Evolutionary conservation across 2,797 vertebrate species (phyloP).

Genomic region (Cynodonichthys magdalenae): DNA sequence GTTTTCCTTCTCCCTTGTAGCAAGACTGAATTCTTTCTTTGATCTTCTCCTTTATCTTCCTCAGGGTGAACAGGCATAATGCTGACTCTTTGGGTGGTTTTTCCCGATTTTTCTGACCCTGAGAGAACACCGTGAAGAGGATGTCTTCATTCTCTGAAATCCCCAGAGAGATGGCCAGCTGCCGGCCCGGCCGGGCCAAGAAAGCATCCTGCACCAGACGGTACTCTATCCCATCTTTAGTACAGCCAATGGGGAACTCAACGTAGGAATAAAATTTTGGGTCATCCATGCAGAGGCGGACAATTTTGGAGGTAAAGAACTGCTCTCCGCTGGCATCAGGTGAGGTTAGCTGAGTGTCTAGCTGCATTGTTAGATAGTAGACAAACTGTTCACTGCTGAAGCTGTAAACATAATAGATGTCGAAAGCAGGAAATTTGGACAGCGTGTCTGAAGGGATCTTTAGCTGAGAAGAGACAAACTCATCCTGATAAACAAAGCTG

Average conservation of each 20-base stretch:
- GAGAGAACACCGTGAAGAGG: constrained; percentile 95
- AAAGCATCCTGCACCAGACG: constrained; percentile 96
- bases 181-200: constrained; percentile 89
- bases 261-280: constrained; percentile 99
- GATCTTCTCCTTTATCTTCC: constrained; percentile 97
- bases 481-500: constrained; percentile 98
- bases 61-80: constrained; percentile 95
- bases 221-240: constrained; percentile 95
- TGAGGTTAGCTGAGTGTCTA: constrained; percentile 95
- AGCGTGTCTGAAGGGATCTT: constrained; percentile 98
- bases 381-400: constrained; percentile 99
- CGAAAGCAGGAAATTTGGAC: constrained; percentile 96
- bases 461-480: constrained; percentile 97
- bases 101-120: constrained; percentile 97
- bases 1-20: constrained; percentile 95
- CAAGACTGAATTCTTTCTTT: constrained; percentile 98
- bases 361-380: constrained; percentile 96
- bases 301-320: constrained; percentile 98
- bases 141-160: constrained; percentile 93
- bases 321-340: constrained; percentile 95
- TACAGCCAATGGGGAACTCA: constrained; percentile 96
- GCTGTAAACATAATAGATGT: constrained; percentile 98
- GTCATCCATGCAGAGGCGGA: constrained; percentile 95
- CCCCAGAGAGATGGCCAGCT: constrained; percentile 89
- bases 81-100: constrained; percentile 98